These are phyloP conservation scores for Hycleus phaleratus DNA, from an alignment of 1,140 invertebrate species.

Conservation along the genomic window DNA sequence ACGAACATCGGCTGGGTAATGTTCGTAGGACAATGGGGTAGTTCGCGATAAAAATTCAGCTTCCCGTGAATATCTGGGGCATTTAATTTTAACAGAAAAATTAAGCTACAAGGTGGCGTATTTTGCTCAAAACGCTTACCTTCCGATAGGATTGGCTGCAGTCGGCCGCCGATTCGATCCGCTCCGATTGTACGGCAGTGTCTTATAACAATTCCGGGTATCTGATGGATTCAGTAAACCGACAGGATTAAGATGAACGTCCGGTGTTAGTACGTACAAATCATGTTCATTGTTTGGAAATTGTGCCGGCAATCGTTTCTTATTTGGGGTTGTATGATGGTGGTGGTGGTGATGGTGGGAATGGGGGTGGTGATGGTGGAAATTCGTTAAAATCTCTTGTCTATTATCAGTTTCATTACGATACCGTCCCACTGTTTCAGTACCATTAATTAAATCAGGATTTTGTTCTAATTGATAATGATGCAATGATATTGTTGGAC, in stretches of 20 bases:
- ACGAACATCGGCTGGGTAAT: conserved; percentile 54
- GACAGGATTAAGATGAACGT: conserved; percentile 57
- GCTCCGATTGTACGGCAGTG: conserved; percentile 56
- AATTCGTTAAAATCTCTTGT: not conserved
- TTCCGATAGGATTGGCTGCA: conserved; percentile 49
- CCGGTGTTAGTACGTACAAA: conserved; percentile 32
- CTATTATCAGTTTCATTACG: conserved; percentile 37
- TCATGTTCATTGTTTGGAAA: conserved; percentile 15
- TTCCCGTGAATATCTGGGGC: conserved; percentile 51
- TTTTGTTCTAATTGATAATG: conserved; percentile 58
- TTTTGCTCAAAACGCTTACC: no score
- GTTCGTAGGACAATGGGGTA: conserved; percentile 44
- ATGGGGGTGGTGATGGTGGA: no score
- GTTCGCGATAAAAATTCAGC: conserved; percentile 55
- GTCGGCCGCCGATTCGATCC: conserved; percentile 47
- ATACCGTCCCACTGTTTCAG: conserved; percentile 57
- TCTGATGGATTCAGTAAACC: conserved; percentile 41
- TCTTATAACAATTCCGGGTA: conserved; percentile 52
- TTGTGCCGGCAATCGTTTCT: not conserved
- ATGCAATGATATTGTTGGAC: conserved; percentile 36
- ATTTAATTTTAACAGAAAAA: no score
- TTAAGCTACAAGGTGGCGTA: no score
- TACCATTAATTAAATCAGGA: conserved; percentile 68
- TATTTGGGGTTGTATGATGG: not conserved
- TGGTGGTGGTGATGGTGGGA: no score